Evolutionary conservation across 2,888 invertebrate genomes (phyloP), one percentile per base, ranked within the genome.

Genomic region (Megaustenia siamemsis): DNA sequence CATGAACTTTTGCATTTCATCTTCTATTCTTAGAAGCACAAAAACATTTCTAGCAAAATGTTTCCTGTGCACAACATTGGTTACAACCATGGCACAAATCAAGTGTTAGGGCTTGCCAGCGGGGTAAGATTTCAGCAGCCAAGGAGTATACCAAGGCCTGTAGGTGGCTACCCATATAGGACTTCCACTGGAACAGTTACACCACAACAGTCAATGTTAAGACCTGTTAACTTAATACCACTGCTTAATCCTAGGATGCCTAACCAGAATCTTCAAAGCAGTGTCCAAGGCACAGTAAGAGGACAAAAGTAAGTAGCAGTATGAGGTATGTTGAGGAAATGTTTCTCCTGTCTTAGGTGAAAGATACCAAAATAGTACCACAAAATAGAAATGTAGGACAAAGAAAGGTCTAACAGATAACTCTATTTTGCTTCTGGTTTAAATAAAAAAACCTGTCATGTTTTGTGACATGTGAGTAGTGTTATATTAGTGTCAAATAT

Each of bases 291-390:
- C 21, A 21, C 68, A 38, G 15, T 0, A 18, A 40, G 40, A 40
- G 69, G 69, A 40, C 69, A 69, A n/a, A 69, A 69, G 69, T 69
- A 24, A 69, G 69, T 40, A 28, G 21, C 18, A 21, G 60, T 28
- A n/a, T n/a, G n/a, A n/a, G n/a, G n/a, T n/a, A n/a, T n/a, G n/a
- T n/a, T n/a, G n/a, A n/a, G n/a, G n/a, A n/a, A n/a, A n/a, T n/a
- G n/a, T n/a, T n/a, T n/a, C n/a, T n/a, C n/a, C n/a, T n/a, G n/a
- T n/a, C n/a, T n/a, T n/a, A n/a, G n/a, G n/a, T n/a, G n/a, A n/a
- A n/a, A n/a, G n/a, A n/a, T n/a, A n/a, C n/a, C n/a, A n/a, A n/a
- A n/a, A n/a, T n/a, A n/a, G n/a, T n/a, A n/a, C n/a, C n/a, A n/a
- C n/a, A n/a, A n/a, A n/a, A n/a, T n/a, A n/a, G n/a, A n/a, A n/a